Evolutionary conservation across 1,140 invertebrate genomes (phyloP), one percentile per base, ranked within the genome.

Genomic region (Drosophila biarmipes): DNA sequence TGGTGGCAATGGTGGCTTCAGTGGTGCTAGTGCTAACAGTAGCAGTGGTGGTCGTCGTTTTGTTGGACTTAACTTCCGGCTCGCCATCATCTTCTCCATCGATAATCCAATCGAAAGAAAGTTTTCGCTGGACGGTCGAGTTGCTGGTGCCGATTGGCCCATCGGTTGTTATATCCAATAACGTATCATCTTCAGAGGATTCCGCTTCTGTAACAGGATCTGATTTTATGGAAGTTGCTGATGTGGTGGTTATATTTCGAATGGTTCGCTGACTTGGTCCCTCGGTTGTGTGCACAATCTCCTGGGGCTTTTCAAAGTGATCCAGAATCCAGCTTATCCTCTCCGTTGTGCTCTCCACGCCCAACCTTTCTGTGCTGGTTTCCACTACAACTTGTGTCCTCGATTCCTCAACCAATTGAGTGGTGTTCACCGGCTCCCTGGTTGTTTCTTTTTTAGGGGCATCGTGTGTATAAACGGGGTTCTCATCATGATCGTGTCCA

Each of bases 261-360:
- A 55, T 74, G 6, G 55, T 31, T 46, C 61, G 49, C 2, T 40
- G 38, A 8, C 17, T 37, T 1, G 56, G 38, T 4, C 69, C 40
- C 40, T 66, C 68, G 15, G 82, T 87, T n/a, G 84, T 82, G 12
- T 31, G 79, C 8, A 76, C 12, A 35, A 87, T 87, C 19, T 84
- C 75, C 37, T 84, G 82, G 24, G 84, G 79, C 46, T 67, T 73
- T 19, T 90, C 84, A 15, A 87, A 87, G 15, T 53, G 62, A 61
- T 89, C 85, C 19, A 87, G 42, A 12, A 87, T 67, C 85, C 85
- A 90, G 10, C 71, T 84, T 0, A 87, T 56, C 12, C 27, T 34
- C 12, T 87, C 79, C 1, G 72, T 68, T 19, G 73, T 53, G 14
- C 42, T 35, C 3, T 82, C 74, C 57, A 38, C 7, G 14, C 42